Evolutionary conservation across 2,888 invertebrate species (phyloP).

Genomic region (Coecobrya sp.): DNA sequence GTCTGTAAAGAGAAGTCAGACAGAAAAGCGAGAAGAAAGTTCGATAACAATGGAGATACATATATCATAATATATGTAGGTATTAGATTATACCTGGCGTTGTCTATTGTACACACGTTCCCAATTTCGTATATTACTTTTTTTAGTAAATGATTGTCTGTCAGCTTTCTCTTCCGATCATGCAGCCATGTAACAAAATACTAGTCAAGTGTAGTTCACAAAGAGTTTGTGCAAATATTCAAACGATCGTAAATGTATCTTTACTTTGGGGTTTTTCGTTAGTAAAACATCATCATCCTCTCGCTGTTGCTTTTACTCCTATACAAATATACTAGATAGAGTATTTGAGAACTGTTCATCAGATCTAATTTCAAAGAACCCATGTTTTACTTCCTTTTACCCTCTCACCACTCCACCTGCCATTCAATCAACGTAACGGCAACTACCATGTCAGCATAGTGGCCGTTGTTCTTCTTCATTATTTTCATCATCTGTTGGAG

Average conservation of each 20-base stretch:
- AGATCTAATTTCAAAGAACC: background rate
- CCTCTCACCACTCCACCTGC: constrained; percentile 62
- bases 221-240: constrained; percentile 15
- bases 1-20: constrained; percentile 63
- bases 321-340: no score
- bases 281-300: no score
- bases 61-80: background rate
- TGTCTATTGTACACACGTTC: background rate
- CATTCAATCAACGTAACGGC: constrained; percentile 60
- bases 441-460: background rate
- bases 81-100: background rate
- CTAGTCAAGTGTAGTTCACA: no score
- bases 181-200: no score
- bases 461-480: background rate
- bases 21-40: constrained; percentile 40
- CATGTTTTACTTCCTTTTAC: background rate
- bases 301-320: no score
- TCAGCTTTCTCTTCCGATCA: background rate
- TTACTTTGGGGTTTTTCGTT: no score
- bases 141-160: background rate
- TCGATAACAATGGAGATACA: background rate
- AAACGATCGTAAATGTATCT: background rate
- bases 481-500: constrained; percentile 15
- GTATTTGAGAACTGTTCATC: no score
- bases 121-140: background rate